Evolutionary conservation across 1,140 invertebrate genomes (phyloP).

Genomic region (Diachasmimorpha longicaudata): DNA sequence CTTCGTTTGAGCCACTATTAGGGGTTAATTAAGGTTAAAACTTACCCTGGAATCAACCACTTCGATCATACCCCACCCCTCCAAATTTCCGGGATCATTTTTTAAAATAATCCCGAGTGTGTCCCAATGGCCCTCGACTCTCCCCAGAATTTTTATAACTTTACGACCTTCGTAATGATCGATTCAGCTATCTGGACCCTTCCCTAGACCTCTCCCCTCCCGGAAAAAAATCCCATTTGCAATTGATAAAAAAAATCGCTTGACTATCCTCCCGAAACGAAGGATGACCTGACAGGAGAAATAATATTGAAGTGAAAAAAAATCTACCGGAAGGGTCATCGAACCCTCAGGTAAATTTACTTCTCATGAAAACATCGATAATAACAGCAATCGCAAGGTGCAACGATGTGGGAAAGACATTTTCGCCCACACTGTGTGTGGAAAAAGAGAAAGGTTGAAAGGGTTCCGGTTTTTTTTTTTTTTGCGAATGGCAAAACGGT

Average conservation of each 20-base stretch:
- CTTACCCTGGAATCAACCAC: too few species aligned
- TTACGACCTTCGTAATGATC: not conserved
- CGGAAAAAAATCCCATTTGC: not conserved
- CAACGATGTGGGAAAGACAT: not conserved
- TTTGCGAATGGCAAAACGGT: constrained; percentile 6
- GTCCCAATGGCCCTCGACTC: not conserved
- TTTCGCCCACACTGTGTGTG: not conserved
- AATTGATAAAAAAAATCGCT: not conserved
- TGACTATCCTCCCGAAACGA: not conserved
- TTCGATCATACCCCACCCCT: too few species aligned
- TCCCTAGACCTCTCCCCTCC: not conserved
- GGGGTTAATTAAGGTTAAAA: too few species aligned
- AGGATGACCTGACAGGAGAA: not conserved
- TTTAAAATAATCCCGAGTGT: not conserved
- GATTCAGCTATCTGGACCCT: not conserved
- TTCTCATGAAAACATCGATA: not conserved
- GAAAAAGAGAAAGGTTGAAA: constrained; percentile 1
- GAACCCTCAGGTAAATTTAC: not conserved
- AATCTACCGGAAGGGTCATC: not conserved
- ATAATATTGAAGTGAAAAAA: not conserved
- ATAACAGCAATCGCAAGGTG: not conserved
- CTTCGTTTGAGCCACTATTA: too few species aligned
- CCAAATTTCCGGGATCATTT: not conserved
- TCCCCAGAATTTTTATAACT: not conserved
- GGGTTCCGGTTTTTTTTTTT: not conserved